Evolutionary conservation across 2,888 invertebrate genomes (phyloP), one percentile per base, ranked within the genome.

Genomic region (Agriopis leucophaearia): DNA sequence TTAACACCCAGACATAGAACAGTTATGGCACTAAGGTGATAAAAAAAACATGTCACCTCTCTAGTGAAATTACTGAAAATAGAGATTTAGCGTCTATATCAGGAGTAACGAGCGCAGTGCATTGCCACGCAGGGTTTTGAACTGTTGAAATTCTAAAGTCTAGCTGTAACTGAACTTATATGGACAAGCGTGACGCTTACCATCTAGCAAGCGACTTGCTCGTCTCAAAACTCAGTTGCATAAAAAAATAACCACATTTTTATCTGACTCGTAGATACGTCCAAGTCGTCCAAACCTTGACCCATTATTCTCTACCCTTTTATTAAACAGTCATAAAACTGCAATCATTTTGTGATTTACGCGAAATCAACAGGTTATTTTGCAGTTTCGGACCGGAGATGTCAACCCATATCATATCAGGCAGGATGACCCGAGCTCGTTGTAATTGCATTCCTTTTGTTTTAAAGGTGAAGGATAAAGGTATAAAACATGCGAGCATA

Each of bases 361-460:
- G 59, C 56, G 66, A 65, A 71, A 73, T 71, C 74, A 76, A 74
- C 72, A 71, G 69, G 73, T 75, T 69, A 65, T 75, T 74, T 71
- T 42, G 74, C 73, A 71, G 75, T 72, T 70, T 60, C 16, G 58
- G 50, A 60, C 15, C 59, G 50, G 47, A 52, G 65, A 51, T 85
- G 86, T 85, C 86, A 83, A 83, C 86, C 86, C 84, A 82, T 79
- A 80, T 86, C 86, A 86, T 78, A 72, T 72, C 71, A 76, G 79
- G 73, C 77, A 71, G 52, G 57, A 36, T 73, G 74, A 73, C 72
- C 73, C 40, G 57, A 61, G 60, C 15, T 59, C 15, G 62, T 64
- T 69, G 44, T 63, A 64, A 69, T 58, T 74, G 42, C 38, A 58
- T 44, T 57, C 38, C 66, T 74, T 71, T 71, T 74, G 71, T 63